phyloP scores from a whole-genome alignment of 2,113 vertebrate genomes.

The Varanus komodoensis region DNA sequence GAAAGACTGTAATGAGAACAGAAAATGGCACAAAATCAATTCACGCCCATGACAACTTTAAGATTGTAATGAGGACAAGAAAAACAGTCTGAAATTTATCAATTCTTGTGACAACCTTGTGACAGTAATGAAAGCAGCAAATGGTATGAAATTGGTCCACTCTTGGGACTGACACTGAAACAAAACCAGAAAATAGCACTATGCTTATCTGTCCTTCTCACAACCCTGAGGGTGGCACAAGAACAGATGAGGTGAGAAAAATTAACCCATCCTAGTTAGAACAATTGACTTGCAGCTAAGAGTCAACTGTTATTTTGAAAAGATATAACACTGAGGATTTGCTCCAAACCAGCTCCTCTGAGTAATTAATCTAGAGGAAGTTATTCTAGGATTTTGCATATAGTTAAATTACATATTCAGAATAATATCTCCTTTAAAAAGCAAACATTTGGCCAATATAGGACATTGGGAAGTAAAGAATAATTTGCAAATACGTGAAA shows the following conservation, averaged over 20 bases:
- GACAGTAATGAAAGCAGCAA: conserved; percentile 78
- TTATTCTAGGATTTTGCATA: neutral
- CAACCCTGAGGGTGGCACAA: conserved; percentile 62
- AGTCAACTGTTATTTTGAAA: conserved; percentile 59
- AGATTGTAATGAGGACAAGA: conserved; percentile 84
- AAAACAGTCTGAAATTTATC: conserved; percentile 84
- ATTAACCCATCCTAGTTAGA: conserved; percentile 78
- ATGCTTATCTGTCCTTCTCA: conserved; percentile 71
- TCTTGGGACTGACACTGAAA: conserved; percentile 74
- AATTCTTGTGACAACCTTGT: conserved; percentile 82
- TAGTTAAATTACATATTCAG: neutral
- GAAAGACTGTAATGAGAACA: conserved; percentile 78
- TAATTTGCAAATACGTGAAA: neutral
- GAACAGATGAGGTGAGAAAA: conserved; percentile 73
- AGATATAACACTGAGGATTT: conserved; percentile 39
- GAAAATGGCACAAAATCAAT: conserved; percentile 80
- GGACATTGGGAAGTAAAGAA: conserved; percentile 15
- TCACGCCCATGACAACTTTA: conserved; percentile 81
- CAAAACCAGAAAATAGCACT: conserved; percentile 73
- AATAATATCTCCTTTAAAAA: neutral
- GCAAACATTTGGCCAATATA: neutral
- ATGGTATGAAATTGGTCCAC: conserved; percentile 77
- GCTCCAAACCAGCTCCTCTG: conserved; percentile 26
- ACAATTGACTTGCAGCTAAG: conserved; percentile 61
- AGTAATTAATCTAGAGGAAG: conserved; percentile 59